Conservation (phyloP, 2,888 invertebrate species). For the Theretra japonica region DNA sequence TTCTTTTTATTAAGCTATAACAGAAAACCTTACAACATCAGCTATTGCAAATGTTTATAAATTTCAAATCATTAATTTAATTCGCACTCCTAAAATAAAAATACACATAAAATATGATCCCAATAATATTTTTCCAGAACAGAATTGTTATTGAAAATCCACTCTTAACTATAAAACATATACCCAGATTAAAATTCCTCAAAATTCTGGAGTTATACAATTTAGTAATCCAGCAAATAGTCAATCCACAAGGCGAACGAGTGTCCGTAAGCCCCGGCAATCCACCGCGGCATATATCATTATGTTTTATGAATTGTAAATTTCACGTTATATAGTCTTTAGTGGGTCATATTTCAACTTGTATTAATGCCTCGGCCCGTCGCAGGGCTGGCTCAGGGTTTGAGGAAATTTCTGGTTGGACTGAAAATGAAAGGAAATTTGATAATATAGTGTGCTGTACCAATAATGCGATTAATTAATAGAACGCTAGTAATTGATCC, state of each 20-base stretch:
- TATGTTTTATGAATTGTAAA: slow-evolving; percentile 84
- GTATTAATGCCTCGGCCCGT: slow-evolving; percentile 70
- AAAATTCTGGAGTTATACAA: not conserved
- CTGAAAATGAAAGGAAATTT: not conserved
- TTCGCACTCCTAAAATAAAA: no score
- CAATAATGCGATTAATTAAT: not conserved
- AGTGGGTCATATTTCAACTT: slow-evolving; percentile 78
- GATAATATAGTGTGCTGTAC: not conserved
- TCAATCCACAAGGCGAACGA: slow-evolving; percentile 29
- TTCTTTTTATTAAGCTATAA: no score
- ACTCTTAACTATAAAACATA: no score
- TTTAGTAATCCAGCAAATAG: slow-evolving; percentile 26
- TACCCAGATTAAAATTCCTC: not conserved
- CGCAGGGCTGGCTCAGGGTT: slow-evolving; percentile 62
- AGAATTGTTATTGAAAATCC: no score
- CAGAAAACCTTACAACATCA: no score
- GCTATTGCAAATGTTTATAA: no score
- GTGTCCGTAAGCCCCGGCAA: slow-evolving; percentile 21
- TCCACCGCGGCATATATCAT: slow-evolving; percentile 65
- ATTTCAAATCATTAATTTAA: no score
- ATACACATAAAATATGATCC: no score
- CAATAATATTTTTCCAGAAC: no score
- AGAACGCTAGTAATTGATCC: no score
- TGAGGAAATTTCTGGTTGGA: not conserved
- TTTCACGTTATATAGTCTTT: slow-evolving; percentile 82